These are phyloP conservation scores for Lampris incognitus DNA, from an alignment of 2,113 vertebrate species.

Conservation along the genomic window DNA sequence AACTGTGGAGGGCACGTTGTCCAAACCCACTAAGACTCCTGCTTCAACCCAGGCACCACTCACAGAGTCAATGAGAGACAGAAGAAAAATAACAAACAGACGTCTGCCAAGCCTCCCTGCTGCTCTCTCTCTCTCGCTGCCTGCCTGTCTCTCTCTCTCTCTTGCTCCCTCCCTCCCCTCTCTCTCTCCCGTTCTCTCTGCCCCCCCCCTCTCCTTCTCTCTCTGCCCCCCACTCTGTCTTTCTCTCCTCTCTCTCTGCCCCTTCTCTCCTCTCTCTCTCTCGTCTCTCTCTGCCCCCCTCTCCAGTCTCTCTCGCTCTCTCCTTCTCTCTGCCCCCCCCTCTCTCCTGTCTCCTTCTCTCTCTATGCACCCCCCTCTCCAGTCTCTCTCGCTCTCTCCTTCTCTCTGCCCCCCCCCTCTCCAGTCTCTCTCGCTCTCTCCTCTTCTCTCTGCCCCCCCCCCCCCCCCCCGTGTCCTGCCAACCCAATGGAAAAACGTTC, in stretches of 20 bases:
- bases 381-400: constrained; percentile 24
- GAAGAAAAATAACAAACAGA: constrained; percentile 80
- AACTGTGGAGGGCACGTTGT: constrained; percentile 45
- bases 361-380: constrained; percentile 29
- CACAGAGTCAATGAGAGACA: constrained; percentile 76
- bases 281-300: background rate
- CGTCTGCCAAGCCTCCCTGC: constrained; percentile 74
- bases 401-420: background rate
- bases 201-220: background rate
- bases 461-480: constrained; percentile 60
- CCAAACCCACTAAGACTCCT: constrained; percentile 27
- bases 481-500: constrained; percentile 78
- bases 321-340: constrained; percentile 71
- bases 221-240: background rate
- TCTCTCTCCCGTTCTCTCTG: constrained; percentile 22
- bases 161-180: no score
- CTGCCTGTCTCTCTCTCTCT: constrained; percentile 36
- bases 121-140: constrained; percentile 43
- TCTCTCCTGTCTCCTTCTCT: constrained; percentile 51
- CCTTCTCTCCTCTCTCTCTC: constrained; percentile 51
- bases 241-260: constrained; percentile 32
- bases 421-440: constrained; percentile 24
- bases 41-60: constrained; percentile 64
- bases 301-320: constrained; percentile 37
- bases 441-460: background rate